Base-by-base conservation (phyloP, 1,140 invertebrate genomes). In the Belonocnema kinseyi region DNA sequence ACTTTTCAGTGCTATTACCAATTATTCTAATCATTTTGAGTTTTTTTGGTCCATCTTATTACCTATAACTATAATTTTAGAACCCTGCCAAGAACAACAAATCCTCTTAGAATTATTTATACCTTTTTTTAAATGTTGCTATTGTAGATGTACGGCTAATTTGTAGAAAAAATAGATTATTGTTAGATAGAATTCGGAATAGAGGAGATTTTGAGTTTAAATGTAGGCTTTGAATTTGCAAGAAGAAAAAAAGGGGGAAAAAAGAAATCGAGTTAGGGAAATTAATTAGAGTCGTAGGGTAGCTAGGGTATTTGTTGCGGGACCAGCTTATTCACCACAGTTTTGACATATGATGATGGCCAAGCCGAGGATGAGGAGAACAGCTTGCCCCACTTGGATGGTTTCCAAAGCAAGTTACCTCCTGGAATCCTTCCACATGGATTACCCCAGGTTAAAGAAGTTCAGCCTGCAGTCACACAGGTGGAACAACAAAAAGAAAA, bases 271-370 rank as follows among this genome's bases (percentile, higher is more conserved):
- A 76, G 54, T 50, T 79, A 75, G 72, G 73, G 3, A 78, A 77
- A 70, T 78, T 82, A 83, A 80, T 84, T 84, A 84, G 81, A 77
- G 66, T 82, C 82, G 82, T 81, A 80, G 61, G 75, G 83, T 85
- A 87, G 80, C 84, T 90, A 89, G 89, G 85, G 78, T 88, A 86
- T 73, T 80, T 83, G 81, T 88, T 85, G 85, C 76, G 86, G 90
- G 90, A 89, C 85, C 92, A 92, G 91, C 94, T 96, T 96, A 97
- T 96, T 97, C 95, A 96, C 96, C 96, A 95, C 95, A 99, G 98
- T 99, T 96, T 96, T 99, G 94, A 98, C 98, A 94, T 99, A 97
- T 97, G 97, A 97, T 94, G 97, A 98, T 94, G 94, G 95, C 92
- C 97, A 97, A 96, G 97, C 97, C 93, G 98, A 98, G 93, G 97